These are phyloP conservation scores for Celastrina argiolus DNA, from an alignment of 2,888 invertebrate genomes.

Conservation along the genomic window DNA sequence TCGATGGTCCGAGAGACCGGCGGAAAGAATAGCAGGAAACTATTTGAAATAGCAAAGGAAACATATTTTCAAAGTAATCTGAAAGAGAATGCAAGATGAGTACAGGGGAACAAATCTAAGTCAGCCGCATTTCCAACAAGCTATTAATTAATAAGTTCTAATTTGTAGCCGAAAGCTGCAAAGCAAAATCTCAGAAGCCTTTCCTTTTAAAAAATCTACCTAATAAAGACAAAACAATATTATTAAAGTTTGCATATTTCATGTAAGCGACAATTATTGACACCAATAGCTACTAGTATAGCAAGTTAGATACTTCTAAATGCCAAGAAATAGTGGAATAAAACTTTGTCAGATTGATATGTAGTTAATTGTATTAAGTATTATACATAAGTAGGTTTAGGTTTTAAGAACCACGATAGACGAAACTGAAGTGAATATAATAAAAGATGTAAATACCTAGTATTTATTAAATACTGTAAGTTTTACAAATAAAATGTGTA, in stretches of 20 bases:
- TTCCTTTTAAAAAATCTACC: too few relatives aligned
- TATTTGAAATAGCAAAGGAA: conserved; percentile 68
- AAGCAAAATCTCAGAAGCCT: neutral
- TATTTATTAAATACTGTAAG: neutral
- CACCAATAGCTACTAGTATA: too few relatives aligned
- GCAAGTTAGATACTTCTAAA: neutral
- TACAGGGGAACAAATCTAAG: neutral
- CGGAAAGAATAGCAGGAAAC: conserved; percentile 68
- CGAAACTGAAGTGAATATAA: neutral
- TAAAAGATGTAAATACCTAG: neutral
- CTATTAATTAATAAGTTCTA: neutral
- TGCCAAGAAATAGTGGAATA: neutral
- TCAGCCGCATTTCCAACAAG: neutral
- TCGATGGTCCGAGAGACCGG: conserved; percentile 80
- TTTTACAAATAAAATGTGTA: neutral
- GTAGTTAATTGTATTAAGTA: neutral
- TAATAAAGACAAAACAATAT: too few relatives aligned
- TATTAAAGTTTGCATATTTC: too few relatives aligned
- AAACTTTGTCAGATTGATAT: too few relatives aligned
- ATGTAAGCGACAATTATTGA: too few relatives aligned
- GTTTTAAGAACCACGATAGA: neutral
- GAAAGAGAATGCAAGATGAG: conserved; percentile 51
- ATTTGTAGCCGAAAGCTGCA: neutral
- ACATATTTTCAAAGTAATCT: conserved; percentile 57
- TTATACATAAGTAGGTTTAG: neutral